phyloP scores from a whole-genome alignment of 2,888 invertebrate genomes.

The Lithodes maja region DNA sequence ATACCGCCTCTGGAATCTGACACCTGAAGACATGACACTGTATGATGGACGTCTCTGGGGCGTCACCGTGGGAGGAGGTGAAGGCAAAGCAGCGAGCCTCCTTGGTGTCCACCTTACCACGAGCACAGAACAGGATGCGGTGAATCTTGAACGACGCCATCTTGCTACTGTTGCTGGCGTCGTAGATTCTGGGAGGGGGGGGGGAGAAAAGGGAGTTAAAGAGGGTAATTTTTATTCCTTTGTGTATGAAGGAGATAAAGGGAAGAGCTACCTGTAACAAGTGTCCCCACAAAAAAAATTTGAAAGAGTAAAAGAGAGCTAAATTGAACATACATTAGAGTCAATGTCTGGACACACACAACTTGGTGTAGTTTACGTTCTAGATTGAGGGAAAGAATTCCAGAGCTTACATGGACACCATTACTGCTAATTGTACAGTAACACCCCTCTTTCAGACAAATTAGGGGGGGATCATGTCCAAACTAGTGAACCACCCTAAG shows the following conservation, averaged over 20 bases:
- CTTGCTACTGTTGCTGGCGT: constrained; percentile 86
- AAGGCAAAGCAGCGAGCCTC: constrained; percentile 98
- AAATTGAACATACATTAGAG: too few species aligned
- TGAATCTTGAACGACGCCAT: constrained; percentile 94
- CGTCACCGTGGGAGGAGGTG: constrained; percentile 92
- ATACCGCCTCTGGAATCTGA: constrained; percentile 94
- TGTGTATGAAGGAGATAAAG: not conserved
- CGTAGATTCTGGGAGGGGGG: constrained; percentile 80
- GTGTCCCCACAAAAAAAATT: too few species aligned
- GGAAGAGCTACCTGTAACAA: too few species aligned
- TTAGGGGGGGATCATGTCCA: too few species aligned
- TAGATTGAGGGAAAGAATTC: too few species aligned
- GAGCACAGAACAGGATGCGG: constrained; percentile 94
- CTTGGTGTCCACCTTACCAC: constrained; percentile 86
- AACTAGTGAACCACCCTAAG: too few species aligned
- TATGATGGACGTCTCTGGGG: constrained; percentile 90
- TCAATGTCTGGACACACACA: too few species aligned
- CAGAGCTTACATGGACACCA: too few species aligned
- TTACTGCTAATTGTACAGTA: too few species aligned
- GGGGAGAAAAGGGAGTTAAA: not conserved
- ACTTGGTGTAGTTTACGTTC: too few species aligned
- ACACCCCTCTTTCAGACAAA: too few species aligned
- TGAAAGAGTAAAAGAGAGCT: too few species aligned
- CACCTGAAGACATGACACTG: constrained; percentile 98
- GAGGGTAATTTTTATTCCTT: not conserved